phyloP scores from a whole-genome alignment of 1,140 invertebrate species.

The Dolichoris vasculosae region DNA sequence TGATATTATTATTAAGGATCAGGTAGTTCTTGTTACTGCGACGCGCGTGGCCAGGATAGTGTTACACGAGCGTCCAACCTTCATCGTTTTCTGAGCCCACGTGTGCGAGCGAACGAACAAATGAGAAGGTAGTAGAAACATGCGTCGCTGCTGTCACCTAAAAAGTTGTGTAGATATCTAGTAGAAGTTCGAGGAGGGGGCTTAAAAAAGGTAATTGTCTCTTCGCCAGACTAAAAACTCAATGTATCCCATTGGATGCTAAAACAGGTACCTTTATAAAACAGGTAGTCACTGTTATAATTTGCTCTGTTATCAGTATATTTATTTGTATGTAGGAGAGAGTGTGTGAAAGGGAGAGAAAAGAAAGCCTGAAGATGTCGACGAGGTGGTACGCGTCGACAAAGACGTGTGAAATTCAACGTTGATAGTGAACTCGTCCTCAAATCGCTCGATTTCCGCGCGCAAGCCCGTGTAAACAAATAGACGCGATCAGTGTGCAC shows the following conservation, averaged over 20 bases:
- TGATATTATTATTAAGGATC: too few relatives aligned
- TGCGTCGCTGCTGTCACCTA: neutral
- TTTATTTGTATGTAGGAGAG: too few relatives aligned
- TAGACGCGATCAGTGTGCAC: too few relatives aligned
- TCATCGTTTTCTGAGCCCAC: too few relatives aligned
- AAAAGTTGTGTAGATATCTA: neutral
- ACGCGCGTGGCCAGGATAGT: neutral
- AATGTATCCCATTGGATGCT: too few relatives aligned
- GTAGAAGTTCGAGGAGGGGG: too few relatives aligned
- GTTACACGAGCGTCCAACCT: neutral
- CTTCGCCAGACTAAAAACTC: neutral
- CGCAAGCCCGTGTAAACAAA: too few relatives aligned
- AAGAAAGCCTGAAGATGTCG: neutral
- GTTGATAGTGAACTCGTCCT: conserved; percentile 47
- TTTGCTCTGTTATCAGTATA: too few relatives aligned
- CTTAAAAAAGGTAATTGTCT: neutral
- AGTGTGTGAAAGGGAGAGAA: too few relatives aligned
- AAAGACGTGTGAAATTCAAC: neutral
- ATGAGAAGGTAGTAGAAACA: neutral
- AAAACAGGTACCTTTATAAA: neutral
- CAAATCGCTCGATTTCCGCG: neutral
- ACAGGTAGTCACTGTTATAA: neutral
- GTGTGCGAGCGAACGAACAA: neutral
- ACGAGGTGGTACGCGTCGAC: neutral
- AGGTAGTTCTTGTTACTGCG: too few relatives aligned